Evolutionary conservation across 2,888 invertebrate species (phyloP).

Genomic region (Crioceris asparagi): DNA sequence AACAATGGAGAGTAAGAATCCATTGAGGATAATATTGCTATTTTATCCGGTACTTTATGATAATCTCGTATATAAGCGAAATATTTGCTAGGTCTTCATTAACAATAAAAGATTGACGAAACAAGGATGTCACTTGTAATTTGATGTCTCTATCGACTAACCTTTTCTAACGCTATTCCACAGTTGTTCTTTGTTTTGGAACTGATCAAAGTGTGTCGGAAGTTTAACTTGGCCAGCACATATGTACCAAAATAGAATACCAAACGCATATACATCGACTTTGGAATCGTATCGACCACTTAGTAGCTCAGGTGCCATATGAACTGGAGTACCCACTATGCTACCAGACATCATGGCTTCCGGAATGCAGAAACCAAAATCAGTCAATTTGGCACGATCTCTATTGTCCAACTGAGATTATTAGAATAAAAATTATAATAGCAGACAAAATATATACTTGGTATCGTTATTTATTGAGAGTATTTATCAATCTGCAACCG

Average conservation of each 20-base stretch:
- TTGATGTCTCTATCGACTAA: conserved; percentile 32
- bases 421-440: background rate
- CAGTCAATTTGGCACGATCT: conserved; percentile 71
- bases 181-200: conserved; percentile 75
- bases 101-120: too few relatives aligned
- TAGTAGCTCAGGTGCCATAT: conserved; percentile 85
- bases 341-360: conserved; percentile 86
- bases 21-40: too few relatives aligned
- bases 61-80: too few relatives aligned
- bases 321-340: conserved; percentile 79
- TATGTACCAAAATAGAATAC: conserved; percentile 82
- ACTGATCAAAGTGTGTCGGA: conserved; percentile 70
- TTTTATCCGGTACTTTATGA: too few relatives aligned
- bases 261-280: conserved; percentile 85
- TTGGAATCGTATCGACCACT: conserved; percentile 70
- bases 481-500: too few relatives aligned
- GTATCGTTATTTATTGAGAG: too few relatives aligned
- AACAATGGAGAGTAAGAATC: too few relatives aligned
- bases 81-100: too few relatives aligned
- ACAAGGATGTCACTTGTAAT: too few relatives aligned
- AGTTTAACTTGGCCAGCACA: conserved; percentile 73
- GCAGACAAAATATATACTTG: background rate
- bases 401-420: conserved; percentile 52
- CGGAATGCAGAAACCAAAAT: conserved; percentile 83
- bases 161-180: conserved; percentile 79